phyloP scores from a whole-genome alignment of 2,888 invertebrate genomes.

The Metopia argyrocephala region DNA sequence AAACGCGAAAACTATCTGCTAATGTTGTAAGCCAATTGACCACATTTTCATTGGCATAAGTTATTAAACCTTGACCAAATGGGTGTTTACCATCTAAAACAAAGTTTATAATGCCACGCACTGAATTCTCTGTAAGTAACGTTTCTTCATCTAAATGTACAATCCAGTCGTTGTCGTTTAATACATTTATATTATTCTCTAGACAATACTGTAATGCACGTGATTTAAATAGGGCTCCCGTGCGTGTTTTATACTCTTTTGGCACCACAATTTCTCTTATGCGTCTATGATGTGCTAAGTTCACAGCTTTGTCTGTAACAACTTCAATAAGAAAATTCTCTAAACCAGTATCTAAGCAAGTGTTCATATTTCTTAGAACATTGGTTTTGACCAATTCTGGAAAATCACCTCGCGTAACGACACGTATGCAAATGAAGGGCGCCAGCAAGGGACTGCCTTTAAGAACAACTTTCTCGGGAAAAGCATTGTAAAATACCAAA shows the following conservation, averaged over 20 bases:
- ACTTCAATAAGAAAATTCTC: constrained; percentile 98
- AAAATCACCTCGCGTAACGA: constrained; percentile 96
- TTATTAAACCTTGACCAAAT: constrained; percentile 96
- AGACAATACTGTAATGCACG: constrained; percentile 96
- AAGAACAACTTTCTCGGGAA: constrained; percentile 92
- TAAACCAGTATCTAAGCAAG: constrained; percentile 92
- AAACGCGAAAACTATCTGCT: constrained; percentile 96
- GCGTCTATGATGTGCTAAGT: constrained; percentile 87
- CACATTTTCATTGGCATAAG: constrained; percentile 97
- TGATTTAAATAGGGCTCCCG: constrained; percentile 95
- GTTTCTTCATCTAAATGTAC: constrained; percentile 99
- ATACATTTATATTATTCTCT: constrained; percentile 91
- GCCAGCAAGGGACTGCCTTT: constrained; percentile 94
- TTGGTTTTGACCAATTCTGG: constrained; percentile 93
- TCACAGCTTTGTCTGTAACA: constrained; percentile 93
- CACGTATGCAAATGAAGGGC: constrained; percentile 95
- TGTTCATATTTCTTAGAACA: constrained; percentile 91
- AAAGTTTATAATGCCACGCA: constrained; percentile 94
- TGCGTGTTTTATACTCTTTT: constrained; percentile 89
- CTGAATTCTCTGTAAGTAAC: constrained; percentile 92
- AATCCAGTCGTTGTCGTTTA: constrained; percentile 95
- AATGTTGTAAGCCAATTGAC: constrained; percentile 98
- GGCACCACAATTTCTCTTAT: constrained; percentile 95
- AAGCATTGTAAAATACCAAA: constrained; percentile 93
- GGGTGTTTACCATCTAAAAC: constrained; percentile 95